Percentiles rank a stretch among this genome's conserved stretches.
These are phyloP conservation scores for Ianthella basta DNA, from an alignment of 37 sponge, comb jelly and placozoan genomes.

Conservation along the genomic window DNA sequence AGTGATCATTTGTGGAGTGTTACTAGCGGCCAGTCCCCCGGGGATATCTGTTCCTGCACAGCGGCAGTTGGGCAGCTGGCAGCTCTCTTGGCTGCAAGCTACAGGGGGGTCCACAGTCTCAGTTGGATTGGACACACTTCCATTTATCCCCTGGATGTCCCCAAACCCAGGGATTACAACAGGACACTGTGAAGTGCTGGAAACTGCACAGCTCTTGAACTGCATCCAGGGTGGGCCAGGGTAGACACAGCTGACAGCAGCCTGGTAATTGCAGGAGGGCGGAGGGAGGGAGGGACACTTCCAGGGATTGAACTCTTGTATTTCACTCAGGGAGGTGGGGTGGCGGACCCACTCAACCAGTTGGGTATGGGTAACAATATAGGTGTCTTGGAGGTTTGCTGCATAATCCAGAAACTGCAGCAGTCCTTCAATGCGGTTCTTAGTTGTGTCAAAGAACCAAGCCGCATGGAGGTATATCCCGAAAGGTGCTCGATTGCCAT, in stretches of 20 bases:
- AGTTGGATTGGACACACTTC: too few species aligned
- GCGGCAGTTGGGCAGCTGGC: constrained; percentile 52
- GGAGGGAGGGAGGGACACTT: constrained; percentile 39
- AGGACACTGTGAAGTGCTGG: too few species aligned
- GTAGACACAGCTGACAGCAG: constrained; percentile 12
- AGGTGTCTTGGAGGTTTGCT: constrained; percentile 44
- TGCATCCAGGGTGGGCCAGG: too few species aligned
- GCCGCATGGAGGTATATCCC: constrained; percentile 58
- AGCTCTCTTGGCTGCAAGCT: constrained; percentile 29
- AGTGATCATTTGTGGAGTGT: constrained; percentile 57
- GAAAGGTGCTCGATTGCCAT: constrained; percentile 54
- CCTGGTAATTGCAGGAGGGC: constrained; percentile 32
- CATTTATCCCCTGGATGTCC: too few species aligned
- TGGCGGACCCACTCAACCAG: constrained; percentile 62
- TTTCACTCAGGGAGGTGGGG: constrained; percentile 44
- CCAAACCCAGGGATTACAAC: too few species aligned
- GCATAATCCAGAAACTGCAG: constrained; percentile 46
- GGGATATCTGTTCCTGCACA: constrained; percentile 59
- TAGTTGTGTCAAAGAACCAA: constrained; percentile 23
- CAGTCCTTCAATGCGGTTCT: not conserved
- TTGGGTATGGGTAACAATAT: constrained; percentile 57
- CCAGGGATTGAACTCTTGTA: constrained; percentile 50
- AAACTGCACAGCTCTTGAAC: too few species aligned
- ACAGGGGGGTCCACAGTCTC: too few species aligned
- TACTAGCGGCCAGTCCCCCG: constrained; percentile 32